A percentile compares a stretch with the other conserved stretches of the same genome.
Conservation (phyloP, 2,797 vertebrate genomes). For the Tadarida brasiliensis region DNA sequence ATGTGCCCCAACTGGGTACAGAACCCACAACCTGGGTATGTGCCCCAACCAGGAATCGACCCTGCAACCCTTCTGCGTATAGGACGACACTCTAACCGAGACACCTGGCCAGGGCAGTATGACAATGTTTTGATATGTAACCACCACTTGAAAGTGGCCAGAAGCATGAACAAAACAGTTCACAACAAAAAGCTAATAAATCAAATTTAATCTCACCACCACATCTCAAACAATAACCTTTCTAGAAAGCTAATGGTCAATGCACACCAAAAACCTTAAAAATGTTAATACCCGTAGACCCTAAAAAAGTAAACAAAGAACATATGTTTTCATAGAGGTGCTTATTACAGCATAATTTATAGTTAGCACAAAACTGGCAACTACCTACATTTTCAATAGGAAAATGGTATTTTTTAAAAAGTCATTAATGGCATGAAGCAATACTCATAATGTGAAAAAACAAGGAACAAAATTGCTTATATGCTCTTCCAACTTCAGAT, state of each 20-base stretch:
- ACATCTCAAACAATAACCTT: neutral
- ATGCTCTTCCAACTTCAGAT: neutral
- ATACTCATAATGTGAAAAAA: neutral
- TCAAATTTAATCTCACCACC: neutral
- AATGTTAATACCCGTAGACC: neutral
- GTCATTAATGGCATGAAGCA: neutral
- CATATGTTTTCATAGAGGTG: neutral
- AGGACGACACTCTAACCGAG: too few species aligned
- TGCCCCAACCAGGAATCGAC: too few species aligned
- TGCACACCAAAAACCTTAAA: neutral
- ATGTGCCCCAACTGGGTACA: too few species aligned
- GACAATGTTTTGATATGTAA: neutral
- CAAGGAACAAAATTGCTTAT: neutral
- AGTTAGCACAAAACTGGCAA: neutral
- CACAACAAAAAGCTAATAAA: neutral
- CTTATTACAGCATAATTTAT: neutral
- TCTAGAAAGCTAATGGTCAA: conserved; percentile 16
- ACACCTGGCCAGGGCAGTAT: too few species aligned
- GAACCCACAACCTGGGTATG: too few species aligned
- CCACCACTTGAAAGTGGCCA: neutral
- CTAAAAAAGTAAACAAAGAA: neutral
- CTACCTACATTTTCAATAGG: neutral
- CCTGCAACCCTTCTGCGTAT: too few species aligned
- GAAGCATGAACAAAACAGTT: neutral
- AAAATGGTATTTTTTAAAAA: neutral